A percentile compares a stretch with the other conserved stretches of the same genome.
Conservation (phyloP, 2,113 vertebrate genomes). For the Bufo gargarizans region DNA sequence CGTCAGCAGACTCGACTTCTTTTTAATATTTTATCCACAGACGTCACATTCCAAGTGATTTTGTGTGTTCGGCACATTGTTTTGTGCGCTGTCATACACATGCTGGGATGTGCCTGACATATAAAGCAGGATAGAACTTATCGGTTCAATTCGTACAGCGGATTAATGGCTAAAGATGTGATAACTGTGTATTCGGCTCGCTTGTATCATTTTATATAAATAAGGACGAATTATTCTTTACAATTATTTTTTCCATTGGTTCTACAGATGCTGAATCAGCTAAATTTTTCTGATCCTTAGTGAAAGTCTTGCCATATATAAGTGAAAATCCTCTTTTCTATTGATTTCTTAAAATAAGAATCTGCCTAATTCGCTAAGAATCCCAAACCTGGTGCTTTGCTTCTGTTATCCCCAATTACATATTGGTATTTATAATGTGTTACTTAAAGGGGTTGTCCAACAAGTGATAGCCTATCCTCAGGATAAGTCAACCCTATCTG, state of each 20-base stretch:
- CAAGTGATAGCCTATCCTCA: no score
- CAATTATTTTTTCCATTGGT: background rate
- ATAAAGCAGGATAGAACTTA: background rate
- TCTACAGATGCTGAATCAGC: background rate
- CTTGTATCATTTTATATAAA: background rate
- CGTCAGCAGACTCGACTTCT: constrained; percentile 39
- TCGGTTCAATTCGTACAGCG: background rate
- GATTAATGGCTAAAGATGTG: background rate
- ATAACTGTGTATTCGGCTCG: no score
- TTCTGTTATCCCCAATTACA: background rate
- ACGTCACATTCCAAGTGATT: constrained; percentile 44
- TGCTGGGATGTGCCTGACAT: constrained; percentile 5
- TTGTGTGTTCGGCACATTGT: constrained; percentile 47
- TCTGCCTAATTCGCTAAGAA: no score
- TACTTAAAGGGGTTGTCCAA: background rate
- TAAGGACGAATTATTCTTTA: background rate
- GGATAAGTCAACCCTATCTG: no score
- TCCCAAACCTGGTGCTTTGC: background rate
- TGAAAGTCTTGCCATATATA: background rate
- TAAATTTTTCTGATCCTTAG: background rate
- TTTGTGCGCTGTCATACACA: constrained; percentile 4
- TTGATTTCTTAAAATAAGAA: background rate
- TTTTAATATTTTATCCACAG: constrained; percentile 48
- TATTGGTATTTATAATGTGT: background rate
- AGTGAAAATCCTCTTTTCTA: background rate